These are phyloP conservation scores for Matsumurasca onukii DNA, from an alignment of 1,140 invertebrate genomes.

Conservation along the genomic window DNA sequence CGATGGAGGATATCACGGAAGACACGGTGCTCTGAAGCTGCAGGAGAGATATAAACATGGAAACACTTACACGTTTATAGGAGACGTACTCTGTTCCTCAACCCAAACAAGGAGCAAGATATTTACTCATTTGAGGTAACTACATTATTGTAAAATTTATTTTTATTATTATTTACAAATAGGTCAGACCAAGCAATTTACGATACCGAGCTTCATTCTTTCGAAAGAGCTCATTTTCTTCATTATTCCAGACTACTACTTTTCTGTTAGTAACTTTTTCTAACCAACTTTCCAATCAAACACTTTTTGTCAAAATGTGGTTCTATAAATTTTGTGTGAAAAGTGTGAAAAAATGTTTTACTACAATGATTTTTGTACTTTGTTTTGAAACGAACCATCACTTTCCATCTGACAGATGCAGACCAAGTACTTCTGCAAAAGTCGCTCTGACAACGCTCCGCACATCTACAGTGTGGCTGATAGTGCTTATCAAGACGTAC, in stretches of 20 bases:
- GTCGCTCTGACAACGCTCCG: conserved; percentile 84
- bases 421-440: conserved; percentile 78
- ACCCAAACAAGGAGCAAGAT: conserved; percentile 73
- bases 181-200: too few species aligned
- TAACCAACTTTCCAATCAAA: too few species aligned
- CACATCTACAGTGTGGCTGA: conserved; percentile 90
- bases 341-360: too few species aligned
- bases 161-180: neutral
- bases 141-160: neutral
- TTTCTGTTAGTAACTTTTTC: too few species aligned
- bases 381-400: neutral
- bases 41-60: conserved; percentile 68
- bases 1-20: conserved; percentile 75
- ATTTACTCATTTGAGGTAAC: conserved; percentile 68
- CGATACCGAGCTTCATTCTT: too few species aligned
- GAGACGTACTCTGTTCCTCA: conserved; percentile 82
- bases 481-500: conserved; percentile 78
- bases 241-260: too few species aligned
- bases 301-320: too few species aligned
- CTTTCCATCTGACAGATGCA: conserved; percentile 64
- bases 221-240: too few species aligned
- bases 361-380: too few species aligned
- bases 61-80: conserved; percentile 83
- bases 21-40: conserved; percentile 75
- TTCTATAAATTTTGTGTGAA: too few species aligned